Evolutionary conservation across 2,888 invertebrate species (phyloP), one percentile per base, ranked within the genome.

Genomic region (Papilio gigon): DNA sequence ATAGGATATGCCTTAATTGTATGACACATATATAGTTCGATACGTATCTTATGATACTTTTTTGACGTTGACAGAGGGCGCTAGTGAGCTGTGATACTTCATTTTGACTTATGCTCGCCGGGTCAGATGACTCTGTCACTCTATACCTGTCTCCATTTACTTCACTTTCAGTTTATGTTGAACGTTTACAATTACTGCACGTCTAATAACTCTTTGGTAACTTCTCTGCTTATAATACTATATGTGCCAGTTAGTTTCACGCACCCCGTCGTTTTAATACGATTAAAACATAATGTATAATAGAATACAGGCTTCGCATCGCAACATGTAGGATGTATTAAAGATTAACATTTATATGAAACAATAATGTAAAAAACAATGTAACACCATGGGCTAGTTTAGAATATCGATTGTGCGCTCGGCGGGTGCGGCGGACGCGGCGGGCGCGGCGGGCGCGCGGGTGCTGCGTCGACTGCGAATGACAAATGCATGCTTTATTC

Each of bases 401-500:
- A 58, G 42, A 56, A 25, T 72, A 75, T 75, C 72, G 75, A 75
- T 74, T 72, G 53, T 30, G n/a, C 20, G 8, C 42, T 27, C 59
- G 4, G 37, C 37, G 27, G 37, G 53, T 33, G 44, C 44, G 25
- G n/a, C 59, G 59, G 47, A n/a, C 69, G 47, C 59, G 4, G 37
- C 37, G 27, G 37, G 53, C 35, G 44, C 44, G 25, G n/a, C 59
- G 59, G 47, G 33, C 65, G 64, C 53, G 40, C 61, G 37, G 22
- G 67, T 70, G 66, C 64, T 50, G 65, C 53, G 53, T 56, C 53
- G 53, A 53, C 53, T 53, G 53, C 47, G 58, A 25, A 70, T 75
- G 75, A 74, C 75, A 74, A 73, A 76, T 76, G 71, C 74, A 75
- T 72, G 72, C 73, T 71, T 74, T 71, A 75, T 74, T 70, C 71